Base-by-base conservation (phyloP, 2,113 vertebrate genomes). In the Zapus hudsonius region DNA sequence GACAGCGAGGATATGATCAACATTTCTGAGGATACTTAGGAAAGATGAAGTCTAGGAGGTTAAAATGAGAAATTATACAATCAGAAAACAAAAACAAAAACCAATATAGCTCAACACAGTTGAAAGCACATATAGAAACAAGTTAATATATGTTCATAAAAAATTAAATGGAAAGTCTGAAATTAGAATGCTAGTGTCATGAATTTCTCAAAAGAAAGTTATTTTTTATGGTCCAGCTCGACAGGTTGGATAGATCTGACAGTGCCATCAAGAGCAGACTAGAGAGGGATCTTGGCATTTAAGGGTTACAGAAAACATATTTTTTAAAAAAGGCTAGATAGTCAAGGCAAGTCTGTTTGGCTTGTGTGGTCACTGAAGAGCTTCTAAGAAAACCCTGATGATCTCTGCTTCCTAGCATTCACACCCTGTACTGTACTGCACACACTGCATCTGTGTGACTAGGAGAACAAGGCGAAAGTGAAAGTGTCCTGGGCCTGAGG, bases 61-160 rank as follows among this genome's bases (percentile, higher is more conserved):
- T 87, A 90, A 93, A 85, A 84, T 87, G 36, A 87, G 61, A 89
- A 81, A 91, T 73, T 85, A 64, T 82, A 85, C 69, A 86, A 91
- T 91, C 40, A 89, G 70, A 36, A 88, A 75, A 88, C 16, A 90
- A 93, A 64, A 84, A 55, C 7, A 67, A 15, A 78, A 82, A 63
- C 27, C 55, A 78, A 85, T 79, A 83, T 3, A 94, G 47, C 5
- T 81, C 31, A 86, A 89, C 6, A 93, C 15, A 87, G 83, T 12
- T 89, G 63, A 94, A 89, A 93, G 66, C 80, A 84, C 40, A 84
- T 29, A 47, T 16, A 78, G 61, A 86, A 84, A 70, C 29, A 87
- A 81, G 19, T 7, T 80, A 88, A 90, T 73, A 67, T 19, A 94
- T 64, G 36, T 70, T 92, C 66, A 87, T 94, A 73, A 86, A 72